Base-by-base conservation (phyloP, 2,113 vertebrate species). In the Aythya baeri region DNA sequence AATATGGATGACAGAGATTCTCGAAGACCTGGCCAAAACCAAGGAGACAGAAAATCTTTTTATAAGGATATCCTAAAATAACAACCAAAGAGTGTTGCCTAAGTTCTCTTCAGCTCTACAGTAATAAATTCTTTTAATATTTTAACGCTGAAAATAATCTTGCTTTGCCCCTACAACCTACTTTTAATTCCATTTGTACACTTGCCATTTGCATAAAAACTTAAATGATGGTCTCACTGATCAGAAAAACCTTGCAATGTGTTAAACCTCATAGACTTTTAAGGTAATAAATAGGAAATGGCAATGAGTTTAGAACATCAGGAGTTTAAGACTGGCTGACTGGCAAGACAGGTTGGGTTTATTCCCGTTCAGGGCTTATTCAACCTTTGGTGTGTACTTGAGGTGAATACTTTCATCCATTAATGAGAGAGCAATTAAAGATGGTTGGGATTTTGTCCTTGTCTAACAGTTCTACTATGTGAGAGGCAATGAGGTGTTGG, bases 101-200 rank as follows among this genome's bases (percentile, higher is more conserved):
- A 67, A 82, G 52, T 67, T 65, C 46, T 73, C 43, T 83, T 93
- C 65, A 95, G 43, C 72, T 94, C 52, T 83, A 32, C 43, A 36
- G 41, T 77, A 79, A 54, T 59, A 93, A 70, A 57, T 88, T 73
- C 34, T 80, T 82, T 10, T 71, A 49, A 43, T 92, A 74, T 91
- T 94, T 93, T 91, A 70, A 75, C 36, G 43, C 46, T 86, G 65
- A 91, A 92, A 94, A 91, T 68, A 84, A 84, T 23, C 38, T 87
- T 61, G 44, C 7, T 7, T 80, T 86, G 73, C 46, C 32, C 59
- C n/a, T 68, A 57, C 65, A 93, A 31, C 46, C 59, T 83, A 32
- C n/a, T 93, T 88, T 49, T 87, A 91, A 46, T 84, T 80, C 43
- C 72, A 17, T 89, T 83, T 80, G 55, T 90, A 59, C 38, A 31